Evolutionary conservation across 2,113 vertebrate species (phyloP).

Genomic region (Cololabis saira): DNA sequence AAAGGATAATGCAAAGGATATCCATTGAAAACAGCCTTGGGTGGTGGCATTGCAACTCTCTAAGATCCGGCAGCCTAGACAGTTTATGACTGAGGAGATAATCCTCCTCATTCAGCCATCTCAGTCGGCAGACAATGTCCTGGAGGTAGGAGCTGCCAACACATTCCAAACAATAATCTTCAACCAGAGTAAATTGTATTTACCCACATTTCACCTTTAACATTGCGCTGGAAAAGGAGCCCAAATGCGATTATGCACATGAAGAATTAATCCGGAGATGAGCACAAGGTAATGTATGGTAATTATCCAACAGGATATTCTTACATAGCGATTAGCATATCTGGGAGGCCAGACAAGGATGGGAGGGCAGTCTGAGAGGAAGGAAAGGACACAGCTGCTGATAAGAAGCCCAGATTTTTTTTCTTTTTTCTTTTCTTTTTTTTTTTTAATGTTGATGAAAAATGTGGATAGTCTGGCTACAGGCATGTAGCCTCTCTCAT

Average conservation of each 20-base stretch:
- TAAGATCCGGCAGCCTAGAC: slow-evolving; percentile 52
- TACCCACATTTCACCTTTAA: slow-evolving; percentile 87
- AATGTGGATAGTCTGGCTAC: slow-evolving; percentile 72
- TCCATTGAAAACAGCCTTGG: slow-evolving; percentile 48
- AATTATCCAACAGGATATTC: slow-evolving; percentile 97
- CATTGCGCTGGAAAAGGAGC: slow-evolving; percentile 84
- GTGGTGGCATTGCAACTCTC: slow-evolving; percentile 58
- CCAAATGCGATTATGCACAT: slow-evolving; percentile 99
- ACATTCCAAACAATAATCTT: slow-evolving; percentile 89
- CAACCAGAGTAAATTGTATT: slow-evolving; percentile 94
- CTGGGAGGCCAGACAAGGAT: slow-evolving; percentile 91
- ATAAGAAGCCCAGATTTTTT: slow-evolving; percentile 74
- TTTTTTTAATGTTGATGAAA: slow-evolving; percentile 53
- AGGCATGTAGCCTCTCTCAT: slow-evolving; percentile 58
- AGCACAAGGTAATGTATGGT: slow-evolving; percentile 94
- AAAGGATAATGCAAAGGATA: slow-evolving; percentile 45
- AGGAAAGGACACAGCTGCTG: slow-evolving; percentile 76
- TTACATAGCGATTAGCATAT: slow-evolving; percentile 96
- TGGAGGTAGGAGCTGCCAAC: slow-evolving; percentile 78
- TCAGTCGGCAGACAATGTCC: slow-evolving; percentile 65
- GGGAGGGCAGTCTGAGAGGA: slow-evolving; percentile 76
- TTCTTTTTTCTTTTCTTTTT: slow-evolving; percentile 29
- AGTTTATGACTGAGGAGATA: slow-evolving; percentile 63
- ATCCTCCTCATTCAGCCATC: slow-evolving; percentile 70
- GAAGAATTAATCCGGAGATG: slow-evolving; percentile 98